These are phyloP conservation scores for Cardinalis cardinalis DNA, from an alignment of 2,113 vertebrate species.

Conservation along the genomic window DNA sequence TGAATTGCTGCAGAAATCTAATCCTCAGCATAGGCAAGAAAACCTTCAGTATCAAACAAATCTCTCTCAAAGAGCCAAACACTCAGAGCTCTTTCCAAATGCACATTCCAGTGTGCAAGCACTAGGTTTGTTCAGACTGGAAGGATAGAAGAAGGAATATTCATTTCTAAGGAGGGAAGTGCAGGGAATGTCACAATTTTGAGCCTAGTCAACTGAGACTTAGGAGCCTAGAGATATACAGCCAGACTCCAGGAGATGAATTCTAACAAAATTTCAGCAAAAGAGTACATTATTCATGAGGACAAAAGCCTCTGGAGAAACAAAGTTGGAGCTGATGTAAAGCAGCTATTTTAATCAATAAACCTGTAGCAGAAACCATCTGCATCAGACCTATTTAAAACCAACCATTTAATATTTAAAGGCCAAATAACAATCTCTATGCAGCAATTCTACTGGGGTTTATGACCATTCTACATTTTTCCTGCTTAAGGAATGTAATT, in stretches of 20 bases:
- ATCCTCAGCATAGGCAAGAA: background rate
- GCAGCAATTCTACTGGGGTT: background rate
- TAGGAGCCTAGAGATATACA: slow-evolving; percentile 11
- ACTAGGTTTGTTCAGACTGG: background rate
- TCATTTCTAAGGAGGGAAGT: background rate
- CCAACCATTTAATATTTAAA: slow-evolving; percentile 38
- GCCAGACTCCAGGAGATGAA: slow-evolving; percentile 23
- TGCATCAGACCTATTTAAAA: slow-evolving; percentile 28
- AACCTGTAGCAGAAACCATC: slow-evolving; percentile 38
- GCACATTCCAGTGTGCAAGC: background rate
- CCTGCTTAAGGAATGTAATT: background rate
- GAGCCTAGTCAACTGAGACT: background rate
- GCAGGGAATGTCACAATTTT: background rate
- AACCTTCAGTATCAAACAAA: background rate
- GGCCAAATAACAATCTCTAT: background rate
- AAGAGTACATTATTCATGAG: slow-evolving; percentile 29
- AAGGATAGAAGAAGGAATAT: background rate
- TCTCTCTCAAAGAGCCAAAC: background rate
- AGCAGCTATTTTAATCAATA: slow-evolving; percentile 53
- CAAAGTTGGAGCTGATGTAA: background rate
- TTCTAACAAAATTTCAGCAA: background rate
- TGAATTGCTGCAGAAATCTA: background rate
- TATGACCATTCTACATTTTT: background rate
- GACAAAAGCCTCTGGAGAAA: slow-evolving; percentile 53
- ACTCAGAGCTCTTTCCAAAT: background rate